phyloP scores from a whole-genome alignment of 2,113 vertebrate genomes.

The Thomomys bottae region DNA sequence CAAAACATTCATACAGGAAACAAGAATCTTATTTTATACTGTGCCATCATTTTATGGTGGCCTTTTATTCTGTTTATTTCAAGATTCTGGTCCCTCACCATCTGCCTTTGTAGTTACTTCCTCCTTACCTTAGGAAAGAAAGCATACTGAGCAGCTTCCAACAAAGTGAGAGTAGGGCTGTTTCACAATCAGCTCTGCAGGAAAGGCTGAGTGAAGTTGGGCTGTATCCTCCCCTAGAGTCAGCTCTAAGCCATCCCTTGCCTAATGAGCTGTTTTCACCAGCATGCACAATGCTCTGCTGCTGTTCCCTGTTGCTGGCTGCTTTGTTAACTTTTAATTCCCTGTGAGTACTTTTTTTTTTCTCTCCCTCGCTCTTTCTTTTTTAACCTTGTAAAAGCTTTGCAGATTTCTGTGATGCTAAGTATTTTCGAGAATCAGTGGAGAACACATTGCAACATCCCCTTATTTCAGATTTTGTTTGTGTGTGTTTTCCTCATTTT shows the following conservation, averaged over 20 bases:
- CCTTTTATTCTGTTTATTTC: constrained; percentile 71
- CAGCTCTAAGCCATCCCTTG: constrained; percentile 49
- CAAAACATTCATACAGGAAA: constrained; percentile 3
- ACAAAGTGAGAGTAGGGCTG: constrained; percentile 16
- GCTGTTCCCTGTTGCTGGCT: constrained; percentile 6
- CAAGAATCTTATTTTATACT: neutral
- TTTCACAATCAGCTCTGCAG: constrained; percentile 24
- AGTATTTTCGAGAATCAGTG: constrained; percentile 30
- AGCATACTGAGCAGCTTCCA: constrained; percentile 42
- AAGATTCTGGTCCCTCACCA: constrained; percentile 44
- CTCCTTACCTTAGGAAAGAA: constrained; percentile 55
- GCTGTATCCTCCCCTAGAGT: neutral
- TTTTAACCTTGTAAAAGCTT: neutral
- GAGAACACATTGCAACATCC: neutral
- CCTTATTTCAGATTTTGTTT: constrained; percentile 21
- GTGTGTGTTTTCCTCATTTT: neutral
- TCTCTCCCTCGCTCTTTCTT: too few species aligned
- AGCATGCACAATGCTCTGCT: constrained; percentile 32
- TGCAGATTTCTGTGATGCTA: neutral
- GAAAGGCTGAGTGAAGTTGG: constrained; percentile 32
- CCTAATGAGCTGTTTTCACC: constrained; percentile 66
- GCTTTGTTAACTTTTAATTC: constrained; percentile 35
- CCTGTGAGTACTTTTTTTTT: neutral
- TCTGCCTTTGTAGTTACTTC: constrained; percentile 52
- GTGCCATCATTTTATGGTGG: neutral